phyloP scores from a whole-genome alignment of 2,888 invertebrate species.

The Pollenia angustigena region DNA sequence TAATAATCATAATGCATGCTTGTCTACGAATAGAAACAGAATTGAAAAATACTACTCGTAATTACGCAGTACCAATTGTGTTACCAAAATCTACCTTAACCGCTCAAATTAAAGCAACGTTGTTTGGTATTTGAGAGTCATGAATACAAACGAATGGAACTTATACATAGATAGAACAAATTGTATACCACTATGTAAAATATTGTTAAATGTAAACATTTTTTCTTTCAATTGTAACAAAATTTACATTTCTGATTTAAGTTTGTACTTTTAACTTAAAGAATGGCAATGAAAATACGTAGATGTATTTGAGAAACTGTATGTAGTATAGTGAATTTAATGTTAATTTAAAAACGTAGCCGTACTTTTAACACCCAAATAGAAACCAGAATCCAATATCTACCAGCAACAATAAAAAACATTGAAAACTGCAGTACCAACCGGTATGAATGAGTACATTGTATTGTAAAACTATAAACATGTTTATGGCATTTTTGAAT shows the following conservation, averaged over 20 bases:
- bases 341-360: background rate
- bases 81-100: no score
- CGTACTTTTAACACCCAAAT: constrained; percentile 1
- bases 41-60: background rate
- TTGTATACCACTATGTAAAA: no score
- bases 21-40: background rate
- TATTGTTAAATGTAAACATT: no score
- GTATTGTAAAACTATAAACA: background rate
- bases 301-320: background rate
- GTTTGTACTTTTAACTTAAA: background rate
- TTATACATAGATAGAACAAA: no score
- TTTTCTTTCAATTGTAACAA: no score
- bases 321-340: background rate
- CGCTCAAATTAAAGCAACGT: no score
- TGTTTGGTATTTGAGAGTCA: no score
- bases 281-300: background rate
- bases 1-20: constrained; percentile 15
- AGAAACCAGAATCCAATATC: constrained; percentile 4
- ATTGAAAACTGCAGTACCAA: background rate
- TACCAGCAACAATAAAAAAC: background rate
- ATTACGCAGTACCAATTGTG: no score
- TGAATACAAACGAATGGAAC: no score
- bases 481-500: constrained; percentile 3
- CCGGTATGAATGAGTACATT: background rate
- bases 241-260: no score